Conservation (phyloP, 30 jellyfish, hydroid and myxozoan species). For the Mastigias papua region DNA sequence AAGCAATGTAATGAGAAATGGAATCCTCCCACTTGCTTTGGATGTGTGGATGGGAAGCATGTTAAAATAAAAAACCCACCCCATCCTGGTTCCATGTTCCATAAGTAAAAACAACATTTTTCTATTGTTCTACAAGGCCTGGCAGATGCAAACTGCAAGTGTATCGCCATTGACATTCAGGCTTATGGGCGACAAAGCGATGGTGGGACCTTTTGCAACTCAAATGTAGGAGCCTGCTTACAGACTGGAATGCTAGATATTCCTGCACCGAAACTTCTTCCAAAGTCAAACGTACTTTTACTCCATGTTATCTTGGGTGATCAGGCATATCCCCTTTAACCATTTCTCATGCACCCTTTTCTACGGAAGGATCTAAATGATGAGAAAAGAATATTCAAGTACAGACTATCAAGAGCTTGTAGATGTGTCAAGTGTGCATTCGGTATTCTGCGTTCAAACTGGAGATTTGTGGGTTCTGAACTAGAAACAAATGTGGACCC, state of each 20-base stretch:
- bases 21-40: slow-evolving; percentile 10
- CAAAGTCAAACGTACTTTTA: background rate
- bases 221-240: slow-evolving; percentile 5
- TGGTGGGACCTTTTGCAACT: slow-evolving; percentile 19
- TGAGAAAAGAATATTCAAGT: no score
- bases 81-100: slow-evolving; percentile 35
- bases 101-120: no score
- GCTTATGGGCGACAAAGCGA: slow-evolving; percentile 43
- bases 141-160: no score
- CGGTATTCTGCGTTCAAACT: slow-evolving; percentile 1
- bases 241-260: background rate
- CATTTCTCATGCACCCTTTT: slow-evolving; percentile 23
- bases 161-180: slow-evolving; percentile 5
- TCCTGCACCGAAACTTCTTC: slow-evolving; percentile 10
- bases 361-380: slow-evolving; percentile 26
- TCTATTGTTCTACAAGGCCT: no score
- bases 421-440: slow-evolving; percentile 27
- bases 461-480: slow-evolving; percentile 12
- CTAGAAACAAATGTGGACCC: background rate
- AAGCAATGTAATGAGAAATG: background rate
- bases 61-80: slow-evolving; percentile 1
- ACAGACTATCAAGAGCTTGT: slow-evolving; percentile 35
- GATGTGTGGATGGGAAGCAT: slow-evolving; percentile 40
- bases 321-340: slow-evolving; percentile 26
- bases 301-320: slow-evolving; percentile 29